Evolutionary conservation across 2,797 vertebrate genomes (phyloP), one percentile per base, ranked within the genome.

Genomic region (Rhinichthys osculus): DNA sequence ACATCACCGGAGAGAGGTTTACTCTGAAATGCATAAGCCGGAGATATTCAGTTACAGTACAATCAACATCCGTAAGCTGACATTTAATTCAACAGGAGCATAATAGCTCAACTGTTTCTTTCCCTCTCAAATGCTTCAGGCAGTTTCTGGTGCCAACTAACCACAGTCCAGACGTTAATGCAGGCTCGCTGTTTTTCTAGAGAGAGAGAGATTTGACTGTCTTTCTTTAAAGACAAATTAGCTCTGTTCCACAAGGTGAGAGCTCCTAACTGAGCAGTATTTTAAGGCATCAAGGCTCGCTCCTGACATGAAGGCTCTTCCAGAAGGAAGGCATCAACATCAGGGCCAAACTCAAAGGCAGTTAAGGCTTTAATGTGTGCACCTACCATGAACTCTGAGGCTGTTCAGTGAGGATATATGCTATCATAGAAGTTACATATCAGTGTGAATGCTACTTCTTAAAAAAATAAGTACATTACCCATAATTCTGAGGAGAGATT

Each of bases 21-120:
- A 78, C 86, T 82, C 87, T 73, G 27, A 85, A 88, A 78, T 59
- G 81, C 85, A 67, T 40, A 72, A 67, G 85, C 85, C 80, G 78
- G 82, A 89, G 87, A 85, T 87, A 86, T 88, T 89, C 72, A 62
- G 67, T 83, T 88, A 88, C 72, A 62, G 67, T 83, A 57, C 87
- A 87, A 90, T 89, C 89, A 89, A 77, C 80, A 88, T 88, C 87
- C 80, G 81, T 88, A 80, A 89, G 81, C 83, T 88, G 89, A 83
- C 89, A 89, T 90, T 90, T 87, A 90, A 90, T 88, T 84, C 87
- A 88, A 59, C 69, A 64, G 85, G 83, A 88, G 82, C 82, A 84
- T 82, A 85, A 67, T 78, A 86, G 79, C 78, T 78, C 62, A 17
- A 78, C 85, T 83, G 84, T 47, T 66, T 69, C 33, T 74, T 66